Base-by-base conservation (phyloP, 53 echinoderm and acorn worm species). In the Antedon mediterranea region DNA sequence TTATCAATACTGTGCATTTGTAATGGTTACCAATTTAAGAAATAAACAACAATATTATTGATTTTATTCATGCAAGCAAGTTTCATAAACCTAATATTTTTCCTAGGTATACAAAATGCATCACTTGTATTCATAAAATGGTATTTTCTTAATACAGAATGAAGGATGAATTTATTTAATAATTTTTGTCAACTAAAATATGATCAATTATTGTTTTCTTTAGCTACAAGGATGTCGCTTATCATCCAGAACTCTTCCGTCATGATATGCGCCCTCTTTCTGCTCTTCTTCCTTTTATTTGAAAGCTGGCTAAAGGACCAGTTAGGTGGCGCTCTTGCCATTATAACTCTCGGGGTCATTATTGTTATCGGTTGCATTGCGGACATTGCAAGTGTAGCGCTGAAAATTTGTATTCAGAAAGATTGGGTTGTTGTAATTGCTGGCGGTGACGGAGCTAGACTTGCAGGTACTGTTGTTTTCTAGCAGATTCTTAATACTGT, bases 341-440 rank as follows among this genome's bases (percentile, higher is more conserved):
- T 71, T 90, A 30, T 81, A 80, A 18, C 9, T 41, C 86, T 88
- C 34, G 71, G 83, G 4, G 32, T 82, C 32, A 84, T 93, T 42
- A 97, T 97, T 75, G 11, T 89, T 28, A 80, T 97, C 3, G 97
- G 97, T 5, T 82, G 83, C 6, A 28, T 87, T 26, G 89, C 97
- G 31, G 83, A 86, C 30, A 77, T 97, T 43, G 85, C 89, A 31
- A 89, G 92, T 43, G 80, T 97, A 18, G 95, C 92, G 0, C 77
- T 92, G 72, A 84, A 88, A 78, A 97, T 92, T 43, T 87, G 87
- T 43, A 89, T 95, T 31, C 91, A 95, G 88, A 95, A 91, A 82
- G 95, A 95, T 74, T 95, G 95, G 95, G 90, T 95, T 71, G 97
- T 95, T 13, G 88, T 97, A 5, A 77, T 97, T 28, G 92, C 97